Evolutionary conservation across 1,140 invertebrate species (phyloP), one percentile per base, ranked within the genome.

Genomic region (Drosophila kepulauana): DNA sequence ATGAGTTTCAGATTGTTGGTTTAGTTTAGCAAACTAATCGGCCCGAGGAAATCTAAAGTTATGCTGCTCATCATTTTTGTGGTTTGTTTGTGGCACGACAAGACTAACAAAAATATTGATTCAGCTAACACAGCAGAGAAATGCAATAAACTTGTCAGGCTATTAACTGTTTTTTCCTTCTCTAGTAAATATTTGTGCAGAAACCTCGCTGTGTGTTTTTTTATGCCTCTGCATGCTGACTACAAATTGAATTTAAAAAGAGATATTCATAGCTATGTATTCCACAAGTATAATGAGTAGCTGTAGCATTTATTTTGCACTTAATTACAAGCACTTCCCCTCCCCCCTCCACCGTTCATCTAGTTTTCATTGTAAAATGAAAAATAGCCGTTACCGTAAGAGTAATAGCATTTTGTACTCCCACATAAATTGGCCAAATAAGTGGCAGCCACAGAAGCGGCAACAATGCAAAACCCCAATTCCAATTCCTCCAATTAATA

Each of bases 391-490:
- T 28, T 41, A 38, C 43, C 30, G 52, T 57, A 48, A 16, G 15
- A 49, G 52, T 20, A 25, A 30, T 10, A 38, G 16, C 11, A 45
- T 54, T 69, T 59, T 25, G 20, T 35, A 48, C 81, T 84, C 81
- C 81, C 81, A 85, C 81, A 78, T 85, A 74, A 74, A 64, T 70
- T 15, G 35, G 15, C 33, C 69, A 48, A 48, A 54, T 48, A 46
- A 56, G 35, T 38, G 73, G 63, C 78, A 82, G 51, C 52, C 64
- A 70, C 25, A 49, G 62, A 78, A 71, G 57, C 28, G 33, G 51
- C 66, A 51, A 33, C 54, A 76, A 78, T 76, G 74, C 43, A 52
- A 67, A 28, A 49, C 6, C 25, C 62, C 65, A 67, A 87, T 76
- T 87, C 67, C 75, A 87, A 82, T 86, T 25, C 20, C 20, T 25